These are phyloP conservation scores for Caracal caracal DNA, from an alignment of 2,113 vertebrate genomes.

Conservation along the genomic window DNA sequence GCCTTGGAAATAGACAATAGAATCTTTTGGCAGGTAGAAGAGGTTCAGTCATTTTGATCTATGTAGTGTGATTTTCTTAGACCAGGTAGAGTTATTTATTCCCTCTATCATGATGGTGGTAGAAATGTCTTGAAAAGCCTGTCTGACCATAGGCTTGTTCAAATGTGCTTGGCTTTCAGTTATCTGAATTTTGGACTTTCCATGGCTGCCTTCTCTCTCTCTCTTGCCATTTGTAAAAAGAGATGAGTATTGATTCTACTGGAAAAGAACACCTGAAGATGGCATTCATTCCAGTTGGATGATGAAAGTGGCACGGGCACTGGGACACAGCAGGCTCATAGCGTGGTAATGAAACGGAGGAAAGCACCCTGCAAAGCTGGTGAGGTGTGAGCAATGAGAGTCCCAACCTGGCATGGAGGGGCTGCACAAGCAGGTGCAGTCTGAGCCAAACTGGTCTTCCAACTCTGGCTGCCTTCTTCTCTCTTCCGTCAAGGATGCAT, in stretches of 20 bases:
- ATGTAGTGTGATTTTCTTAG: neutral
- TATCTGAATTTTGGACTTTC: constrained; percentile 10
- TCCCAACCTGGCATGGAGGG: constrained; percentile 9
- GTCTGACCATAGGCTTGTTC: neutral
- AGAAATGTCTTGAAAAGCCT: constrained; percentile 41
- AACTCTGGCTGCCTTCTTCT: neutral
- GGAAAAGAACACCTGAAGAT: constrained; percentile 37
- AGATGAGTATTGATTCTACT: neutral
- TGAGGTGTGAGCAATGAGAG: neutral
- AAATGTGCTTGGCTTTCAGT: neutral
- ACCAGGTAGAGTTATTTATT: neutral
- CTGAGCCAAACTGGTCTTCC: neutral
- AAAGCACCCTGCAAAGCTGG: constrained; percentile 25
- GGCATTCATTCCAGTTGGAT: constrained; percentile 44
- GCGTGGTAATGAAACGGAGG: constrained; percentile 19
- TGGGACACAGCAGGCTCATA: neutral
- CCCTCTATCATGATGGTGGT: neutral
- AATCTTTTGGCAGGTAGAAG: neutral
- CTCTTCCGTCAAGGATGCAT: neutral
- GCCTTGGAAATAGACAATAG: neutral
- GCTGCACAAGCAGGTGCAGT: neutral
- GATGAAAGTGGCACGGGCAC: neutral
- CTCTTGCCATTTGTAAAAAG: constrained; percentile 27
- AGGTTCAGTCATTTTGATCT: neutral
- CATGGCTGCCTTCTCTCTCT: neutral